These are phyloP conservation scores for Colletes collaris DNA, from an alignment of 2,888 invertebrate genomes.

Conservation along the genomic window DNA sequence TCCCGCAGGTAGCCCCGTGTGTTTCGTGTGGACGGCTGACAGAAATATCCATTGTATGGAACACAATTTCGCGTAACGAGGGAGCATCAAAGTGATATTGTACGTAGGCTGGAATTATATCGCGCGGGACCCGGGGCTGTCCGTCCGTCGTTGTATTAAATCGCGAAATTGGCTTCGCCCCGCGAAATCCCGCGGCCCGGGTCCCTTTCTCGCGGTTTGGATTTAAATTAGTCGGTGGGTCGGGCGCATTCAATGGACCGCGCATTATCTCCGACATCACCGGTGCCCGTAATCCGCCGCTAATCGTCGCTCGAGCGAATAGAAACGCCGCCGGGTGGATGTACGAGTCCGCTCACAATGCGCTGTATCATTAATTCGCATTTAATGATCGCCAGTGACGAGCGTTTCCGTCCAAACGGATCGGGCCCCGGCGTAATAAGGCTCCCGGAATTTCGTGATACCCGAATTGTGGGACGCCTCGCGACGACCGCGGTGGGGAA, in stretches of 20 bases:
- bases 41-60: slow-evolving; percentile 45
- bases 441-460: slow-evolving; percentile 41
- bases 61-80: slow-evolving; percentile 61
- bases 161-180: slow-evolving; percentile 55
- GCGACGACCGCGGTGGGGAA: too few species aligned
- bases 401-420: slow-evolving; percentile 46
- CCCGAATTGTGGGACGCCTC: slow-evolving; percentile 45
- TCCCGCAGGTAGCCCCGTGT: not conserved
- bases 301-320: slow-evolving; percentile 71
- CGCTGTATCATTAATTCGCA: slow-evolving; percentile 68
- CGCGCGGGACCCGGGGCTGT: slow-evolving; percentile 5
- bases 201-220: slow-evolving; percentile 58
- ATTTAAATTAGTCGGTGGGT: slow-evolving; percentile 65
- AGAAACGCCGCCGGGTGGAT: slow-evolving; percentile 49
- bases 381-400: slow-evolving; percentile 70
- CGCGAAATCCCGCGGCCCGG: slow-evolving; percentile 45
- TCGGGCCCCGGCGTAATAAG: slow-evolving; percentile 49
- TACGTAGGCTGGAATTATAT: slow-evolving; percentile 33
- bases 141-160: slow-evolving; percentile 51
- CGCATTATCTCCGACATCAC: slow-evolving; percentile 66
- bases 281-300: slow-evolving; percentile 63
- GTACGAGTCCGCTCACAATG: slow-evolving; percentile 42
- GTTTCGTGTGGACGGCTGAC: slow-evolving; percentile 31
- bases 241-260: slow-evolving; percentile 57
- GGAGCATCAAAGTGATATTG: slow-evolving; percentile 38